Conservation (phyloP, 1,140 invertebrate genomes). For the Papilio dardanus region DNA sequence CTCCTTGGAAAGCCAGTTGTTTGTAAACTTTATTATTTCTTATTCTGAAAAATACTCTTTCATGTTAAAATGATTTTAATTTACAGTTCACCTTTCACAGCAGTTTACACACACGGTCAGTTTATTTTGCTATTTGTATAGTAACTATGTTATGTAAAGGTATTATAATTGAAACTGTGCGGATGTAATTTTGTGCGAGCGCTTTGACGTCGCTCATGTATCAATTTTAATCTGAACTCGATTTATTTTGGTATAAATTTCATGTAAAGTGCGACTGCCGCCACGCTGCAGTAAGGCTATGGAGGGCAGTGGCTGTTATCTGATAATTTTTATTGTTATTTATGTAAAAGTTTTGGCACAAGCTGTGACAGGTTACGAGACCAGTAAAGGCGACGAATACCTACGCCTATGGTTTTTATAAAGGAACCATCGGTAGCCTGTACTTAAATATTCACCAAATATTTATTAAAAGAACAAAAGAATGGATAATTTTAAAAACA, state of each 20-base stretch:
- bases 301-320: not conserved
- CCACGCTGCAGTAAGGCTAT: not conserved
- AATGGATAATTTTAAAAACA: too few species aligned
- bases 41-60: not conserved
- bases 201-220: not conserved
- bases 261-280: not conserved
- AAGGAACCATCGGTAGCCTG: too few species aligned
- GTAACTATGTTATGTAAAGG: not conserved
- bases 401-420: not conserved
- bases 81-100: not conserved
- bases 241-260: slow-evolving; percentile 20
- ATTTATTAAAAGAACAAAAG: too few species aligned
- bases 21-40: not conserved
- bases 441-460: not conserved
- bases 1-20: not conserved
- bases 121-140: not conserved
- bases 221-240: slow-evolving; percentile 1
- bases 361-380: not conserved
- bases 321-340: slow-evolving; percentile 8
- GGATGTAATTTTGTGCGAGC: slow-evolving; percentile 5
- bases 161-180: not conserved
- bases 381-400: not conserved
- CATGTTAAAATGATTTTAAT: not conserved
- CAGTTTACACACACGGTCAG: not conserved
- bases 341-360: slow-evolving; percentile 6